Conservation (phyloP, 2,797 vertebrate genomes). For the Australoheros facetus region DNA sequence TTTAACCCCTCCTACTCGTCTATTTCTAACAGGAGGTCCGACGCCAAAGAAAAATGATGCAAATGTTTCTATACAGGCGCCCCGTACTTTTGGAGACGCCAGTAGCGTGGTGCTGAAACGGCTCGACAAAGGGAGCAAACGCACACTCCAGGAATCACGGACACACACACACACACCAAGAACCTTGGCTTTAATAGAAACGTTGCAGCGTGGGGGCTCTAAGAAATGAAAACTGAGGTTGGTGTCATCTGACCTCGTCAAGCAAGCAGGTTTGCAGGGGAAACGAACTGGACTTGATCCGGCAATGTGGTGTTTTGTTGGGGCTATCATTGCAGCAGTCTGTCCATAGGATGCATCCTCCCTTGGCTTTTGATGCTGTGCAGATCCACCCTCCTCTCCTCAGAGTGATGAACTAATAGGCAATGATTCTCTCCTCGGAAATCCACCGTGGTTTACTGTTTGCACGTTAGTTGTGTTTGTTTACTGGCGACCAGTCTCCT, state of each 20-base stretch:
- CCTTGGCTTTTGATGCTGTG: conserved; percentile 92
- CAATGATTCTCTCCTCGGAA: conserved; percentile 90
- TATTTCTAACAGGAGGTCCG: conserved; percentile 73
- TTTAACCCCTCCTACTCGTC: conserved; percentile 87
- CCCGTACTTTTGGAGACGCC: conserved; percentile 80
- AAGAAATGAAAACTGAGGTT: conserved; percentile 77
- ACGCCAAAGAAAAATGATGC: conserved; percentile 79
- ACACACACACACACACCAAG: conserved; percentile 40
- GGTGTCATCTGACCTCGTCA: conserved; percentile 80
- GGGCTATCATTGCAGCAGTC: conserved; percentile 90
- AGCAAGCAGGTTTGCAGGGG: conserved; percentile 71
- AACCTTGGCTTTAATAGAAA: conserved; percentile 70
- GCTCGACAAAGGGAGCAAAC: conserved; percentile 49
- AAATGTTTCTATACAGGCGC: conserved; percentile 81
- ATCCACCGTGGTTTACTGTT: conserved; percentile 86
- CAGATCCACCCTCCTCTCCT: conserved; percentile 94
- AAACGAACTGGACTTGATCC: conserved; percentile 80
- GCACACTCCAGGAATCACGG: conserved; percentile 58
- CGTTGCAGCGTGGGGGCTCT: conserved; percentile 77
- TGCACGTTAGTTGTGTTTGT: conserved; percentile 90
- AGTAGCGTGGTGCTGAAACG: conserved; percentile 70
- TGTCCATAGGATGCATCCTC: conserved; percentile 93
- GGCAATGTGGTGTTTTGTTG: conserved; percentile 82
- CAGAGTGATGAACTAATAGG: conserved; percentile 91
- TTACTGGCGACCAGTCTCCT: conserved; percentile 87